phyloP scores from a whole-genome alignment of 2,888 invertebrate species.

The Danaus chrysippus region DNA sequence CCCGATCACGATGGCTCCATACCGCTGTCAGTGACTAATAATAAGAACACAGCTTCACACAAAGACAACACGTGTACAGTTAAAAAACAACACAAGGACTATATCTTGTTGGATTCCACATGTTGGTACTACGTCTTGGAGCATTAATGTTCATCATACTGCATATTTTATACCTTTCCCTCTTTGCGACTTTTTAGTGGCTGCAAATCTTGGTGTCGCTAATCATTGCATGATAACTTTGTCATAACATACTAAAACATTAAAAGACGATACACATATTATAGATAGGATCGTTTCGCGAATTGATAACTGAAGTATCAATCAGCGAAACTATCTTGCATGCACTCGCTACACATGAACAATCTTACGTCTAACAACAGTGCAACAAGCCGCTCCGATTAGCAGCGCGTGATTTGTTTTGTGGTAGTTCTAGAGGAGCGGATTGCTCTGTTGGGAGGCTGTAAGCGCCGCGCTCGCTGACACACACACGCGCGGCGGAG shows the following conservation, averaged over 20 bases:
- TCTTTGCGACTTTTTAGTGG: constrained; percentile 70
- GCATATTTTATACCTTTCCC: constrained; percentile 80
- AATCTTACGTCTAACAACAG: constrained; percentile 30
- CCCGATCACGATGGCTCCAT: constrained; percentile 73
- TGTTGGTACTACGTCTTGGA: constrained; percentile 67
- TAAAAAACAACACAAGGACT: constrained; percentile 67
- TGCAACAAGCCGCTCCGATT: constrained; percentile 17
- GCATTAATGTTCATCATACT: constrained; percentile 68
- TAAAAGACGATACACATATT: constrained; percentile 39
- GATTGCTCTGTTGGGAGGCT: constrained; percentile 47
- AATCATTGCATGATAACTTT: constrained; percentile 67
- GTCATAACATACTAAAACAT: constrained; percentile 55
- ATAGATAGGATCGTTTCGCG: constrained; percentile 55
- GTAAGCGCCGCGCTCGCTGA: constrained; percentile 48
- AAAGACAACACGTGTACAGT: constrained; percentile 73
- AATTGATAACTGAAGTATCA: constrained; percentile 44
- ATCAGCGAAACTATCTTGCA: constrained; percentile 59
- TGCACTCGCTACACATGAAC: constrained; percentile 54
- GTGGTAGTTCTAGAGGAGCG: constrained; percentile 26
- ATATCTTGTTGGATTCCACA: constrained; percentile 50
- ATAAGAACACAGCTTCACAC: constrained; percentile 73
- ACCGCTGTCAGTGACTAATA: constrained; percentile 52
- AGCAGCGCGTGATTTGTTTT: constrained; percentile 24
- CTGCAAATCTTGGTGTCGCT: constrained; percentile 68
- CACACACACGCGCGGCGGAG: constrained; percentile 75